These are phyloP conservation scores for Pheosia tremula DNA, from an alignment of 2,888 invertebrate genomes.

Conservation along the genomic window DNA sequence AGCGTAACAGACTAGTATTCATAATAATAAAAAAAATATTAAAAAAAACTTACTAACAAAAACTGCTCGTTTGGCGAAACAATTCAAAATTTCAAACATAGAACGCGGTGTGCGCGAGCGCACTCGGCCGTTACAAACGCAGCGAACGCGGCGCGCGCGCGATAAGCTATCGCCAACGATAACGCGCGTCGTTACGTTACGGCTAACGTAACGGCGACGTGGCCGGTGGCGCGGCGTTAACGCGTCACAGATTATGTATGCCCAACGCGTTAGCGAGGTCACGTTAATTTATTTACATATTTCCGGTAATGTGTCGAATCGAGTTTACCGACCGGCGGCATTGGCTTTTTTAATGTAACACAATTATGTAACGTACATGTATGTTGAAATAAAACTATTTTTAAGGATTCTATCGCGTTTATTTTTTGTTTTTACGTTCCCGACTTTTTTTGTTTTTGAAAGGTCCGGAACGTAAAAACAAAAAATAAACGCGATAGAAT, in stretches of 20 bases:
- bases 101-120: slow-evolving; percentile 29
- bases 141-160: slow-evolving; percentile 29
- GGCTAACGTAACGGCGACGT: slow-evolving; percentile 42
- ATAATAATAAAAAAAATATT: background rate
- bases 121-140: slow-evolving; percentile 28
- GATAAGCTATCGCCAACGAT: slow-evolving; percentile 51
- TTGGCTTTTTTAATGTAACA: background rate
- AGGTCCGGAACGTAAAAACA: no score
- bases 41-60: slow-evolving; percentile 3
- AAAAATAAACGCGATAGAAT: no score
- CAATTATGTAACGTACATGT: no score
- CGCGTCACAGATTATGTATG: slow-evolving; percentile 37
- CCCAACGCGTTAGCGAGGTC: slow-evolving; percentile 9
- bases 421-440: no score
- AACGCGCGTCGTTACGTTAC: slow-evolving; percentile 50
- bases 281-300: background rate
- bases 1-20: no score
- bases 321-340: background rate
- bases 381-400: no score
- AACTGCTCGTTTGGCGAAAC: background rate
- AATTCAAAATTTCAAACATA: slow-evolving; percentile 23
- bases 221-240: slow-evolving; percentile 31
- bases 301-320: background rate
- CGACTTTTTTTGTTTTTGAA: no score
- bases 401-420: no score